A percentile compares a stretch with the other conserved stretches of the same genome.
Conservation (phyloP, 2,797 vertebrate genomes). For the Moxostoma hubbsi region DNA sequence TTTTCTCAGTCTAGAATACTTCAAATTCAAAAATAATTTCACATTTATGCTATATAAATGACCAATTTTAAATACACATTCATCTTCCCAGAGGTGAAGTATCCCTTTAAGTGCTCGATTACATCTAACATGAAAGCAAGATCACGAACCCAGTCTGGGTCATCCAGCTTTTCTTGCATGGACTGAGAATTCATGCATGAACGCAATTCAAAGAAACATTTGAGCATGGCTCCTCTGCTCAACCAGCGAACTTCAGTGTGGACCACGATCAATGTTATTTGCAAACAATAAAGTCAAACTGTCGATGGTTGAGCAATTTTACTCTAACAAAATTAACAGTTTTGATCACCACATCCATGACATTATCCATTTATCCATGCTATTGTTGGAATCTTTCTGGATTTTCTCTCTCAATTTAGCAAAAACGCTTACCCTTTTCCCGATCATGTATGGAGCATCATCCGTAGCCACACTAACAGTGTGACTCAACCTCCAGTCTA, state of each 20-base stretch:
- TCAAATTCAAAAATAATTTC: too few relatives aligned
- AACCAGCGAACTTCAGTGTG: neutral
- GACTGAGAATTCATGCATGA: neutral
- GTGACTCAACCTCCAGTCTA: too few relatives aligned
- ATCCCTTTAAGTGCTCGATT: neutral
- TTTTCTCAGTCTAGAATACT: too few relatives aligned
- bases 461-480: too few relatives aligned
- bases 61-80: too few relatives aligned
- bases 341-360: constrained; percentile 52
- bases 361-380: constrained; percentile 50
- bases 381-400: neutral
- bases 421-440: too few relatives aligned
- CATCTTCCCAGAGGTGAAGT: too few relatives aligned
- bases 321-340: constrained; percentile 49
- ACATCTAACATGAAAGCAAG: neutral
- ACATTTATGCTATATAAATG: too few relatives aligned
- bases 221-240: neutral
- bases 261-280: neutral
- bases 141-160: neutral
- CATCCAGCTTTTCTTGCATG: neutral
- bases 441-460: too few relatives aligned
- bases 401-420: too few relatives aligned
- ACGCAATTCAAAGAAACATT: neutral
- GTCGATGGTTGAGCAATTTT: constrained; percentile 42
- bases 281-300: constrained; percentile 32